Percentiles rank a stretch among this genome's conserved stretches.
Conservation (phyloP, 2,113 vertebrate species). For the Carollia perspicillata region DNA sequence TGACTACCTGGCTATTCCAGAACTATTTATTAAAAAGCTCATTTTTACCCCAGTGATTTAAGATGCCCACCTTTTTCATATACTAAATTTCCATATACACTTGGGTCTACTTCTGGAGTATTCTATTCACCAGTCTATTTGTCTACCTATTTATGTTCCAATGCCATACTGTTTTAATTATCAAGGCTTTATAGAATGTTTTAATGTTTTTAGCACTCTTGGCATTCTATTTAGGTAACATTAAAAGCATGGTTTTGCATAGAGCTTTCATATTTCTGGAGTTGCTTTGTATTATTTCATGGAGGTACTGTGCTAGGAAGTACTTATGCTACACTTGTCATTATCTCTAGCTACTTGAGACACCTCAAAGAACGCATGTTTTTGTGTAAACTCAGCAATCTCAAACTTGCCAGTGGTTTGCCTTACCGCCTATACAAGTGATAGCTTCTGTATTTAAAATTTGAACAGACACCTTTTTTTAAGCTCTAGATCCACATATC, state of each 20-base stretch:
- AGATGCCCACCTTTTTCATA: background rate
- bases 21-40: conserved; percentile 36
- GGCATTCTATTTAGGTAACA: background rate
- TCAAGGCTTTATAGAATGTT: background rate
- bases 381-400: background rate
- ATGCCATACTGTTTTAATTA: conserved; percentile 2
- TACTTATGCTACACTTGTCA: background rate
- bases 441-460: background rate
- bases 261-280: background rate
- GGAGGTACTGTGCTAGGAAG: background rate
- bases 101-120: background rate
- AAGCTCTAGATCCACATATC: background rate
- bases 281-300: background rate
- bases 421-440: background rate
- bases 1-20: background rate
- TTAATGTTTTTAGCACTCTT: background rate
- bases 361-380: background rate
- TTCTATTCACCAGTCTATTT: background rate
- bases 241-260: background rate
- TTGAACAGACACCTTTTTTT: background rate
- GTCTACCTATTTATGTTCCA: background rate
- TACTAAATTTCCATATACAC: background rate
- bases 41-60: background rate
- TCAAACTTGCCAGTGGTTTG: background rate
- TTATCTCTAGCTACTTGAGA: background rate